A percentile compares a stretch with the other conserved stretches of the same genome.
Evolutionary conservation across 2,888 invertebrate genomes (phyloP).

Genomic region (Lissonota sp.): DNA sequence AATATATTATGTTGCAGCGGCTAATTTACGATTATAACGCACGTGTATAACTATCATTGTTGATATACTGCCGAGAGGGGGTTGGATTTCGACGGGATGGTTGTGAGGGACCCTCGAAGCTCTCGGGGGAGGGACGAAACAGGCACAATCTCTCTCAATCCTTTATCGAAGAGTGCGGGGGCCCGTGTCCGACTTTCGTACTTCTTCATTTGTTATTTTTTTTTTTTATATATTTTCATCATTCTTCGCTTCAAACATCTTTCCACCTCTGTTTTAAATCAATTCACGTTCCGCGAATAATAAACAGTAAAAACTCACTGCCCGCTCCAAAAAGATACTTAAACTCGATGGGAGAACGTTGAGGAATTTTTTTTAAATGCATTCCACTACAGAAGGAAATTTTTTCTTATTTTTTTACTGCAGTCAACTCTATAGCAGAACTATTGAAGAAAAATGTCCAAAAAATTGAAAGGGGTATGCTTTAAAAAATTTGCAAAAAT

Average conservation of each 20-base stretch:
- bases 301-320: background rate
- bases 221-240: constrained; percentile 34
- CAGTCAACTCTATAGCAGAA: too few species aligned
- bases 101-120: constrained; percentile 55
- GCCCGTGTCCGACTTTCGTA: constrained; percentile 50
- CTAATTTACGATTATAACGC: constrained; percentile 84
- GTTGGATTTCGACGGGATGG: constrained; percentile 39
- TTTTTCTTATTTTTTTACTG: too few species aligned
- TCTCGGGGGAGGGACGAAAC: constrained; percentile 13
- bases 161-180: constrained; percentile 24
- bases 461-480: too few species aligned
- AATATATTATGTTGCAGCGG: constrained; percentile 84
- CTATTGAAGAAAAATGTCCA: too few species aligned
- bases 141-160: constrained; percentile 28
- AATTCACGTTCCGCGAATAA: constrained; percentile 57
- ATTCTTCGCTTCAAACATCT: constrained; percentile 27
- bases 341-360: background rate
- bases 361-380: constrained; percentile 24
- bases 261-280: constrained; percentile 52
- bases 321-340: too few species aligned
- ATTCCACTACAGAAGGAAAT: too few species aligned
- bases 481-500: too few species aligned
- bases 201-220: constrained; percentile 34
- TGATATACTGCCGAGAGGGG: constrained; percentile 81
- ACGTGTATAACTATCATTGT: constrained; percentile 84